phyloP scores from a whole-genome alignment of 2,797 vertebrate genomes.

The Aselliscus stoliczkanus region DNA sequence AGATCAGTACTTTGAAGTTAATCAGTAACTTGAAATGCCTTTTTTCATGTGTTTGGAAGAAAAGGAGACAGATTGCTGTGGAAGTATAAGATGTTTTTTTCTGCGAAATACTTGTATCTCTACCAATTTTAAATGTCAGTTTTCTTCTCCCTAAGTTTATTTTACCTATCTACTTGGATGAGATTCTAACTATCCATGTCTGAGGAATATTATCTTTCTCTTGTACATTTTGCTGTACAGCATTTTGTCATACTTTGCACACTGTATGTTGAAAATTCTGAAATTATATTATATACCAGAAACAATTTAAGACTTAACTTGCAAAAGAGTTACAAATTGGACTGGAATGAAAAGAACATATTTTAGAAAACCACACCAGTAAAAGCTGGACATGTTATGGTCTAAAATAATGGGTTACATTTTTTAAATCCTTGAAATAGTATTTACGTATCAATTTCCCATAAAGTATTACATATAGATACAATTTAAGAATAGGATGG shows the following conservation, averaged over 20 bases:
- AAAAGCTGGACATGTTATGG: neutral
- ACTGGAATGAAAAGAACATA: conserved; percentile 28
- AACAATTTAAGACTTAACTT: conserved; percentile 33
- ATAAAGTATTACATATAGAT: neutral
- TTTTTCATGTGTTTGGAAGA: conserved; percentile 57
- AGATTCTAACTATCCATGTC: conserved; percentile 43
- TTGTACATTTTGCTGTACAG: neutral
- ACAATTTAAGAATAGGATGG: neutral
- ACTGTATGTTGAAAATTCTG: neutral
- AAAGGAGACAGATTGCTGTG: conserved; percentile 52
- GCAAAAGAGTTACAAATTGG: neutral
- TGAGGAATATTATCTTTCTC: conserved; percentile 36
- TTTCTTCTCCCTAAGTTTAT: conserved; percentile 63
- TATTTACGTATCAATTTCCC: neutral
- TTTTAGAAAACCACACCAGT: conserved; percentile 17
- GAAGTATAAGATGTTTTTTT: conserved; percentile 66
- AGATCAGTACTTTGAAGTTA: conserved; percentile 64
- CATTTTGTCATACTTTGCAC: conserved; percentile 6
- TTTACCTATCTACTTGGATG: conserved; percentile 66
- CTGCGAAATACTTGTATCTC: conserved; percentile 57
- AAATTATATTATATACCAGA: neutral
- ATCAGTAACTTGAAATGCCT: conserved; percentile 65
- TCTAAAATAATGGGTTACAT: conserved; percentile 28
- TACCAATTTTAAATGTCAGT: conserved; percentile 66
- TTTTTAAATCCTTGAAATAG: conserved; percentile 11